These are phyloP conservation scores for Eupithecia vulgata DNA, from an alignment of 2,888 invertebrate species.

Conservation along the genomic window DNA sequence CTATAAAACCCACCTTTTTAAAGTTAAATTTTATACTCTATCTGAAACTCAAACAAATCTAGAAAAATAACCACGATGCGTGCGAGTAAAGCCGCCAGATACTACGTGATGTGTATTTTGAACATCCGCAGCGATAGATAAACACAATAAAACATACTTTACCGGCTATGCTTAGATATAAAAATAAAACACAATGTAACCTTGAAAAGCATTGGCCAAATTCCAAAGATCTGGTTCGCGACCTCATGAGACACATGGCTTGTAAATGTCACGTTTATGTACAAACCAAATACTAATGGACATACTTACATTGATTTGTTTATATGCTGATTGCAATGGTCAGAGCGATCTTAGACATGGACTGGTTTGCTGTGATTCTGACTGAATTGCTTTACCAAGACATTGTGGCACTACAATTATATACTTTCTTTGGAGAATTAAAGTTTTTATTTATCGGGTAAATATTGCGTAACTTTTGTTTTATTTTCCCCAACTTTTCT, in stretches of 20 bases:
- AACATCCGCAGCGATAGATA: background rate
- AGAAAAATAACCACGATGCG: background rate
- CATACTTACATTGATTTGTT: slow-evolving; percentile 1
- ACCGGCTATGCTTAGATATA: background rate
- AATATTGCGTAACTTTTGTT: no score
- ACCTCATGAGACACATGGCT: slow-evolving; percentile 37
- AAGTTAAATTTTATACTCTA: background rate
- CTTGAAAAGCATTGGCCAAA: slow-evolving; percentile 38
- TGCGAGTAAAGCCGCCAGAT: background rate
- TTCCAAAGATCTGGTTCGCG: slow-evolving; percentile 30
- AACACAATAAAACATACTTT: background rate
- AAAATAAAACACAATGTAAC: slow-evolving; percentile 34
- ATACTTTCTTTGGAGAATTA: no score
- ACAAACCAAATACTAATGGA: background rate
- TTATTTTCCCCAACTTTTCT: no score
- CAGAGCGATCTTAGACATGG: no score
- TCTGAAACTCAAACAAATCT: background rate
- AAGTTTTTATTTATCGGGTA: no score
- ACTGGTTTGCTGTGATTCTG: no score
- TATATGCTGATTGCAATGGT: background rate
- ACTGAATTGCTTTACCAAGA: no score
- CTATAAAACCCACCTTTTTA: no score
- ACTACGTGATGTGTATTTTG: background rate
- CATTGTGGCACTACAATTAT: no score
- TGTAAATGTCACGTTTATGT: slow-evolving; percentile 34